These are phyloP conservation scores for Lepidostoma basale DNA, from an alignment of 1,140 invertebrate genomes.

Conservation along the genomic window DNA sequence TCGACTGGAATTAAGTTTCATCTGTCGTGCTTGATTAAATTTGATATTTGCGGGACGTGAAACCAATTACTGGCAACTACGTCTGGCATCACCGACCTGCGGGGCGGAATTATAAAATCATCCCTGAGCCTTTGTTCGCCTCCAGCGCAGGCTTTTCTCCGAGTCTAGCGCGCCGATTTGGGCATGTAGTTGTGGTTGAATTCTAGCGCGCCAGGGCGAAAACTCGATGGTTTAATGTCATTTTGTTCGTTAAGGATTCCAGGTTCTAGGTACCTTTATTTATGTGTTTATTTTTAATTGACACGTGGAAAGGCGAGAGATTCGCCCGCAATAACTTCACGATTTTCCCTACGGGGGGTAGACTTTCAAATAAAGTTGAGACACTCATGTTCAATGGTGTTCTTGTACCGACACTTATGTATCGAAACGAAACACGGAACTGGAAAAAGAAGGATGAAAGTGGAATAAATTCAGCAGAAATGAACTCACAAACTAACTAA, in stretches of 20 bases:
- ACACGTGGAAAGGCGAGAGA: too few species aligned
- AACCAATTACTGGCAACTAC: conserved; percentile 38
- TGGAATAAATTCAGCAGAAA: too few species aligned
- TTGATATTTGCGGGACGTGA: conserved; percentile 42
- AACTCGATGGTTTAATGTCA: neutral
- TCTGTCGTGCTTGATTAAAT: conserved; percentile 44
- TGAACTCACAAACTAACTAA: too few species aligned
- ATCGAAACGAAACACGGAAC: too few species aligned
- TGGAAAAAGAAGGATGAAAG: too few species aligned
- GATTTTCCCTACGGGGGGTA: too few species aligned
- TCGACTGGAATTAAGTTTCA: conserved; percentile 42
- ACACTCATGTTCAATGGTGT: too few species aligned
- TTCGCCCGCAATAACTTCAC: too few species aligned
- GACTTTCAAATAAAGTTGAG: too few species aligned
- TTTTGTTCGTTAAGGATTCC: neutral
- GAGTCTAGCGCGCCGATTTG: neutral
- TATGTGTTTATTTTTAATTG: neutral
- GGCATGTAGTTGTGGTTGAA: neutral
- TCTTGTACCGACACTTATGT: too few species aligned
- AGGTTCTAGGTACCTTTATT: neutral
- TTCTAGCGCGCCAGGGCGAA: neutral
- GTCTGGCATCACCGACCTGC: conserved; percentile 5
- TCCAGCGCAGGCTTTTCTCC: neutral
- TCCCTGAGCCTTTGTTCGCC: neutral
- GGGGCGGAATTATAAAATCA: neutral